Conservation (phyloP, 2,113 vertebrate genomes). For the Onychorhynchus coronatus region DNA sequence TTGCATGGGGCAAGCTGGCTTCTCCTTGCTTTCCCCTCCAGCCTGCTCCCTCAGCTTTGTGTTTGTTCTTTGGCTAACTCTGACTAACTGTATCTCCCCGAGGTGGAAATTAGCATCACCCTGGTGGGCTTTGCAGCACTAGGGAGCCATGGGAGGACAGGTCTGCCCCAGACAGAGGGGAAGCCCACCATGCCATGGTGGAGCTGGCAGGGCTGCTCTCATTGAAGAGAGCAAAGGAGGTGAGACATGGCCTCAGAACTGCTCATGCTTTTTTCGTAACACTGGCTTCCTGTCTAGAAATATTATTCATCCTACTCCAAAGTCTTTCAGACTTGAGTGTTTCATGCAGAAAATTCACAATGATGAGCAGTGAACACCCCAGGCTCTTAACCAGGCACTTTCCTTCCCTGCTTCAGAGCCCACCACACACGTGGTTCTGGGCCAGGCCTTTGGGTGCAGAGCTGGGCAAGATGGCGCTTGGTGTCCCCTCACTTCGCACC, state of each 20-base stretch:
- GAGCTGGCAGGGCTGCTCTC: background rate
- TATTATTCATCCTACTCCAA: background rate
- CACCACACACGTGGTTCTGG: rapidly evolving
- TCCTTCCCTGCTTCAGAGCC: background rate
- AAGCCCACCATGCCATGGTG: background rate
- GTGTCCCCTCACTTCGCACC: rapidly evolving
- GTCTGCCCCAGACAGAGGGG: background rate
- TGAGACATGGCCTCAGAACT: background rate
- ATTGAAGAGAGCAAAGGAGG: background rate
- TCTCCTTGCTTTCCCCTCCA: background rate
- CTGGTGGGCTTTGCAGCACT: rapidly evolving
- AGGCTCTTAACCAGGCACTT: background rate
- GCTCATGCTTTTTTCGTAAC: background rate
- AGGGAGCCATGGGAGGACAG: background rate
- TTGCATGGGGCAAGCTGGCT: background rate
- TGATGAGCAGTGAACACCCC: background rate
- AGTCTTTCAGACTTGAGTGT: background rate
- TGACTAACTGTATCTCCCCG: background rate
- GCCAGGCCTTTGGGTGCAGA: too few species aligned
- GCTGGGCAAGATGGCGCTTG: background rate
- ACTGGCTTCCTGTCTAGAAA: background rate
- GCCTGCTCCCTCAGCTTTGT: background rate
- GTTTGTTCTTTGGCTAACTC: background rate
- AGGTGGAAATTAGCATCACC: background rate
- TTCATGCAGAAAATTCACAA: constrained; percentile 18